phyloP scores from a whole-genome alignment of 2,888 invertebrate genomes.

The Trypoxylon attenuatum region DNA sequence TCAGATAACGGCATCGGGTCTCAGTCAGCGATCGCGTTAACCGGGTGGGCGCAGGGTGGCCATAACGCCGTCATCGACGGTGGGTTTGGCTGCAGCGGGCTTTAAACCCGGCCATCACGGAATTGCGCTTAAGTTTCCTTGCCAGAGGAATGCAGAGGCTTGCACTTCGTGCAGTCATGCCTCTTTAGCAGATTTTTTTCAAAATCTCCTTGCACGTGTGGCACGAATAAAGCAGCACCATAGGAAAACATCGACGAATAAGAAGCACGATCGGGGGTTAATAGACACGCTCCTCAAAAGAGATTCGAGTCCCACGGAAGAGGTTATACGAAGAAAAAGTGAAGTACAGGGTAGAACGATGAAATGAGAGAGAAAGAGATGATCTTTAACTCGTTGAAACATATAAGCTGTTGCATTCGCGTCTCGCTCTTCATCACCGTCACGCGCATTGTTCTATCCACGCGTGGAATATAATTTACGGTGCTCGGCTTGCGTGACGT shows the following conservation, averaged over 20 bases:
- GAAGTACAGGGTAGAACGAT: not conserved
- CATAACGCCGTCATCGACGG: conserved; percentile 57
- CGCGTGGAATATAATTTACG: conserved; percentile 42
- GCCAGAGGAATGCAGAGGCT: conserved; percentile 50
- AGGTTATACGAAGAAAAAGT: not conserved
- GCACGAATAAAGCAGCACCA: not conserved
- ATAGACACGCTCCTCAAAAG: too few species aligned
- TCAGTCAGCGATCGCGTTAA: conserved; percentile 57
- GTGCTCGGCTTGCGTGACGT: conserved; percentile 20
- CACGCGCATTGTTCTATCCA: conserved; percentile 31
- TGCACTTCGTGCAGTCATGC: too few species aligned
- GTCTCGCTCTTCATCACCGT: conserved; percentile 12
- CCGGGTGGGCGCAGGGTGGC: conserved; percentile 30
- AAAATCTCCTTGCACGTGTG: not conserved
- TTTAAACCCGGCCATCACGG: conserved; percentile 37
- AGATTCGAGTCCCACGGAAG: not conserved
- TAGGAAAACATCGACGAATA: too few species aligned
- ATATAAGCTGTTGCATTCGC: not conserved
- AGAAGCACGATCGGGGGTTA: too few species aligned
- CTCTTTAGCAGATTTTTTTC: conserved; percentile 16
- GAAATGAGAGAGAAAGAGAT: not conserved
- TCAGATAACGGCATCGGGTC: conserved; percentile 43
- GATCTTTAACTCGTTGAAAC: not conserved
- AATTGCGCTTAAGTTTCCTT: conserved; percentile 44
- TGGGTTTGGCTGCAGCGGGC: conserved; percentile 25